Conservation (phyloP, 37 sponge, comb jelly and placozoan species). For the Halichondria panicea region DNA sequence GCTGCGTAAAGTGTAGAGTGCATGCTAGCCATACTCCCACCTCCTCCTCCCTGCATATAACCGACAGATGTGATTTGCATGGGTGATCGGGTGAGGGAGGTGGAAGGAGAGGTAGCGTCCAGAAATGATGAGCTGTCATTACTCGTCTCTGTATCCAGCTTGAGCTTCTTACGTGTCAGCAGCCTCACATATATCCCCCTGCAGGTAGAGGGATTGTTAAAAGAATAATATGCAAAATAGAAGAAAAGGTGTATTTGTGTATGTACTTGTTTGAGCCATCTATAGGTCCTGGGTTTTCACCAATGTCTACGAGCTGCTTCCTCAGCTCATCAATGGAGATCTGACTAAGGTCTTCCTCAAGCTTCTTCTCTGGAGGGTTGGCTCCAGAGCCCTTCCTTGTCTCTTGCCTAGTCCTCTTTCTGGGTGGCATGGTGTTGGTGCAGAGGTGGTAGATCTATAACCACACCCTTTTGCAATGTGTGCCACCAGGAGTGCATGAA, state of each 20-base stretch:
- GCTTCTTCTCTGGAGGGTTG: not conserved
- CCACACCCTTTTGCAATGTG: too few species aligned
- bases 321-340: slow-evolving; percentile 31
- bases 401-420: slow-evolving; percentile 13
- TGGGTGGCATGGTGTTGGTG: slow-evolving; percentile 53
- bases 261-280: slow-evolving; percentile 59
- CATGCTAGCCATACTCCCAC: too few species aligned
- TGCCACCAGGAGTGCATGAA: too few species aligned
- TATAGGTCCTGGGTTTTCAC: slow-evolving; percentile 68
- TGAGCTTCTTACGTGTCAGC: slow-evolving; percentile 38
- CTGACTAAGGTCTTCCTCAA: slow-evolving; percentile 16
- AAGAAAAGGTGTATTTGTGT: not conserved
- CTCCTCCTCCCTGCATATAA: too few species aligned
- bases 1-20: too few species aligned
- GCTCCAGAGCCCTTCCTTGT: slow-evolving; percentile 1
- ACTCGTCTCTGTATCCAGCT: slow-evolving; percentile 19
- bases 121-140: not conserved
- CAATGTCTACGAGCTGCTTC: slow-evolving; percentile 23
- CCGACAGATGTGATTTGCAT: too few species aligned
- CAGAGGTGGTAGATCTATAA: too few species aligned
- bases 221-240: not conserved
- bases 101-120: not conserved
- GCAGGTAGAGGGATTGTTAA: not conserved
- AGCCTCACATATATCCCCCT: slow-evolving; percentile 49
- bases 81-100: slow-evolving; percentile 20